Conservation (phyloP, 1,140 invertebrate genomes). For the Drosophila gunungcola region DNA sequence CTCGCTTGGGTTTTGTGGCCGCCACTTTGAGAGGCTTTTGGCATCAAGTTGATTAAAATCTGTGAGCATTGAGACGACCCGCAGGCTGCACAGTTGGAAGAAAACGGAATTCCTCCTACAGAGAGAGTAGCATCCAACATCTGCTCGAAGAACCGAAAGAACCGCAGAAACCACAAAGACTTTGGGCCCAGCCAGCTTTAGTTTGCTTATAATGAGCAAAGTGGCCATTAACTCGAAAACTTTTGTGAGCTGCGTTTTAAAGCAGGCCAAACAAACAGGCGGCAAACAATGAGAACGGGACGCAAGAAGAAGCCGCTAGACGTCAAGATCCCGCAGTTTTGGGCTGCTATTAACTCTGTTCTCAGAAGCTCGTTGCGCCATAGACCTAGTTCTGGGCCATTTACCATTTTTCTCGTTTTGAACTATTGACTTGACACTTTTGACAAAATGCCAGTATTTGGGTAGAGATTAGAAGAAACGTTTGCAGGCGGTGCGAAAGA, state of each 20-base stretch:
- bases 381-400: slow-evolving; percentile 60
- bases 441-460: slow-evolving; percentile 39
- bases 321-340: slow-evolving; percentile 51
- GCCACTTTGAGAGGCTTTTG: slow-evolving; percentile 55
- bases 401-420: slow-evolving; percentile 59
- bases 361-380: slow-evolving; percentile 69
- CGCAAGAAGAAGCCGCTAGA: slow-evolving; percentile 32
- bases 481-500: not conserved
- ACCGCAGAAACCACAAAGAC: slow-evolving; percentile 71
- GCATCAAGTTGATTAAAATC: slow-evolving; percentile 64
- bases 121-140: slow-evolving; percentile 14
- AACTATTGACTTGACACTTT: slow-evolving; percentile 74
- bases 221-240: slow-evolving; percentile 75
- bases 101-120: slow-evolving; percentile 1
- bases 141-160: slow-evolving; percentile 31
- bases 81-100: slow-evolving; percentile 18
- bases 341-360: slow-evolving; percentile 57
- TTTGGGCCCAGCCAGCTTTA: slow-evolving; percentile 65
- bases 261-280: slow-evolving; percentile 32
- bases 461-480: slow-evolving; percentile 6
- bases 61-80: slow-evolving; percentile 64
- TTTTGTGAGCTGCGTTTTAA: slow-evolving; percentile 66
- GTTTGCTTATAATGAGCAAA: slow-evolving; percentile 79
- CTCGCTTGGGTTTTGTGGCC: slow-evolving; percentile 24
- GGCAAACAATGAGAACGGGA: not conserved